Conservation (phyloP, 2,888 invertebrate species). For the Cremastinae sp. region DNA sequence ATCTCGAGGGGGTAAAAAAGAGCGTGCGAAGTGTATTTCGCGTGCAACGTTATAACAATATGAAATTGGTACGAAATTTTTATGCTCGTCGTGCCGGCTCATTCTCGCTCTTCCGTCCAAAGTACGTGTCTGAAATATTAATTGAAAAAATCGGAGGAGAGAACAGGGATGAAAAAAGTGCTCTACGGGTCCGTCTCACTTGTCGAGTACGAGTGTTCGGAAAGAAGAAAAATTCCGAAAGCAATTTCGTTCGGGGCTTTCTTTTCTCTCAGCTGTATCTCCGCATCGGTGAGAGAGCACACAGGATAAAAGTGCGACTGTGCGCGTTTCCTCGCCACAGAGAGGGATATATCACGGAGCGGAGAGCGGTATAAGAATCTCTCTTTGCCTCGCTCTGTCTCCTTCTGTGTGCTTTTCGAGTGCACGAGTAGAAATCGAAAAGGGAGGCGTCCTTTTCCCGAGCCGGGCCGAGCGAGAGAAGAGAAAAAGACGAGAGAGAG, state of each 20-base stretch:
- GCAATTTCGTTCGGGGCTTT: slow-evolving; percentile 59
- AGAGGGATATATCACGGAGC: slow-evolving; percentile 46
- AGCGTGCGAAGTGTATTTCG: slow-evolving; percentile 40
- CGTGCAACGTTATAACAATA: slow-evolving; percentile 26
- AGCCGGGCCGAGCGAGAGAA: slow-evolving; percentile 39
- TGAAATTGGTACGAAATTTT: slow-evolving; percentile 55
- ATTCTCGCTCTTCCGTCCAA: slow-evolving; percentile 31
- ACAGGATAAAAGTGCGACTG: slow-evolving; percentile 21
- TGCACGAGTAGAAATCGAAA: slow-evolving; percentile 44
- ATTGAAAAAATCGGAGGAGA: slow-evolving; percentile 51
- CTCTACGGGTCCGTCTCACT: slow-evolving; percentile 22
- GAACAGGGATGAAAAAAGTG: slow-evolving; percentile 30
- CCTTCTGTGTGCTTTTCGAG: slow-evolving; percentile 51
- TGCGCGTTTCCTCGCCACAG: slow-evolving; percentile 38
- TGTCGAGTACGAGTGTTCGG: slow-evolving; percentile 54
- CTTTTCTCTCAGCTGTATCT: slow-evolving; percentile 55
- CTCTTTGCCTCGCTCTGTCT: slow-evolving; percentile 21
- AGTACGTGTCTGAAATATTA: slow-evolving; percentile 62
- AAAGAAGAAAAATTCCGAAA: slow-evolving; percentile 61
- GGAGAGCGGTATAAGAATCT: slow-evolving; percentile 48
- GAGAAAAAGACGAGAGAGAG: slow-evolving; percentile 49
- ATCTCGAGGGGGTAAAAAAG: slow-evolving; percentile 26
- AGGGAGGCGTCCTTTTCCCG: slow-evolving; percentile 45
- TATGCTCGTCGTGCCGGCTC: slow-evolving; percentile 54
- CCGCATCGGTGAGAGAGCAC: slow-evolving; percentile 22